Evolutionary conservation across 2,888 invertebrate species (phyloP), one percentile per base, ranked within the genome.

Genomic region (Cantharis nigra): DNA sequence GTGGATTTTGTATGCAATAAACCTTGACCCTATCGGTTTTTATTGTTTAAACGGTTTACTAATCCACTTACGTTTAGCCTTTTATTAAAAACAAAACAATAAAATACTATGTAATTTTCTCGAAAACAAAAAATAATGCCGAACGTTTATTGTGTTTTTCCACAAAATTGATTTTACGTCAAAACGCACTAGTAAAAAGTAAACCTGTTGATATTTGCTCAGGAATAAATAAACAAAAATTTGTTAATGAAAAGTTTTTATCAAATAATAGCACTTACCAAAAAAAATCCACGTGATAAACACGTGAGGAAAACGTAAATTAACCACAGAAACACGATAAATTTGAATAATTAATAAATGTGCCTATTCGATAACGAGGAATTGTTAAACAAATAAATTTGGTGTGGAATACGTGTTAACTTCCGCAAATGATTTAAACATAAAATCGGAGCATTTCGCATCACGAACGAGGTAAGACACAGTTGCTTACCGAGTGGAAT

Each of bases 391-490:
- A 65, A 65, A 65, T 65, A 65, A 65, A 65, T 65, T 65, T 65
- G 65, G 18, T 65, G 65, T 23, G 20, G 65, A 65, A 23, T 65
- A 65, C 65, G 65, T 49, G 49, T 67, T n/a, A 23, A 67, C 65
- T 67, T 67, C 70, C 71, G 71, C 33, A 69, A 71, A 71, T 62
- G 65, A 67, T 74, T 71, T 77, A 72, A 70, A 64, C 49, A 64
- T 70, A 70, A 76, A 76, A 76, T 69, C 76, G 30, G 76, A 73
- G 76, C 73, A 70, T 63, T 72, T 72, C 75, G 75, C 75, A 70
- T 71, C 49, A 65, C 75, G 71, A 63, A 65, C 74, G 69, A 70
- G 71, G 65, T 69, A 71, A 63, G 65, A 64, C 75, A 73, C 76
- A 63, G 75, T 64, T 72, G 72, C 69, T 70, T 69, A 71, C 70